phyloP scores from a whole-genome alignment of 1,140 invertebrate genomes.

The Chymomyza costata region DNA sequence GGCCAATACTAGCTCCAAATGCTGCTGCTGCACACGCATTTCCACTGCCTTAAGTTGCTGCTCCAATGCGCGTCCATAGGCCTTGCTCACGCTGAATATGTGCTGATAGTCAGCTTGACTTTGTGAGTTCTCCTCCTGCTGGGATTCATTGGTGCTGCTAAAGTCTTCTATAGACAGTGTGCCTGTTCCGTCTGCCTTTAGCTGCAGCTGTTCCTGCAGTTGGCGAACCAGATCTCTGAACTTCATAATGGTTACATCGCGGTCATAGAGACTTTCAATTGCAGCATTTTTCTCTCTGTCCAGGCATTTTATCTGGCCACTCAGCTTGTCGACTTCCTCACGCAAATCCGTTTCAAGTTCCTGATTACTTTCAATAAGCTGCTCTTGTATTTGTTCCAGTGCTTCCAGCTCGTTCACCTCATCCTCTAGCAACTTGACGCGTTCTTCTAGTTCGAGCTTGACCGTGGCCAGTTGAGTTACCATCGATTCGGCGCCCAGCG shows the following conservation, averaged over 20 bases:
- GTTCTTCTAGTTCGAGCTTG: constrained; percentile 94
- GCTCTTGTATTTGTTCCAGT: constrained; percentile 86
- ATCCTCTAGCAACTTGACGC: constrained; percentile 90
- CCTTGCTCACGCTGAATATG: constrained; percentile 91
- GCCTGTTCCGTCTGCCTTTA: constrained; percentile 40
- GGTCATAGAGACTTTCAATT: constrained; percentile 93
- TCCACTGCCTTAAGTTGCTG: constrained; percentile 93
- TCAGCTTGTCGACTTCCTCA: constrained; percentile 93
- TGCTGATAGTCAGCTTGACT: constrained; percentile 90
- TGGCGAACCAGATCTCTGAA: constrained; percentile 94
- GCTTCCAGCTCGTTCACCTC: constrained; percentile 89
- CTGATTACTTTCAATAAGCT: constrained; percentile 85
- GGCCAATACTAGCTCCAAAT: constrained; percentile 89
- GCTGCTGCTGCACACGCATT: constrained; percentile 87
- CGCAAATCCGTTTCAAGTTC: constrained; percentile 94
- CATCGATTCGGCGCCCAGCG: constrained; percentile 98
- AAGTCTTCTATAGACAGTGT: constrained; percentile 63
- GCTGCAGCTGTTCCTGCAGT: constrained; percentile 83
- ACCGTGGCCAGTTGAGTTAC: constrained; percentile 94
- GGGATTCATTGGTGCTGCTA: constrained; percentile 71
- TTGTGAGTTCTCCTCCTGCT: constrained; percentile 68
- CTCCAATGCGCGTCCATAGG: constrained; percentile 92
- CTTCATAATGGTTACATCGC: constrained; percentile 94
- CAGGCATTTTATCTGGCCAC: constrained; percentile 85
- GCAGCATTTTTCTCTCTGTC: constrained; percentile 87